Evolutionary conservation across 2,797 vertebrate species (phyloP), one percentile per base, ranked within the genome.

Genomic region (Rhinophrynus dorsalis): DNA sequence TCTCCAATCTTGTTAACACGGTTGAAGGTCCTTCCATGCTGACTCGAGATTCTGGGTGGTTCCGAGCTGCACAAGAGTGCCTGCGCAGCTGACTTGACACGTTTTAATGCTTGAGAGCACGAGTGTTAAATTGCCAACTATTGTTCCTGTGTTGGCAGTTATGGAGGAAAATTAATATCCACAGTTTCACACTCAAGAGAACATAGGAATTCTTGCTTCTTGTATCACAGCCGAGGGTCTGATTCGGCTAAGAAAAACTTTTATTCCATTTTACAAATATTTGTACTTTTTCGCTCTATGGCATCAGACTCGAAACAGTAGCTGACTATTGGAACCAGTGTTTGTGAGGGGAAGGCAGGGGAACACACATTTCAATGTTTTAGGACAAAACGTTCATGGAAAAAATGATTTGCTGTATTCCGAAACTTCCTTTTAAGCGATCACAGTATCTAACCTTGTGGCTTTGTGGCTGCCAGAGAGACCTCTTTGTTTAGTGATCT

Each of bases 21-120:
- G 54, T 40, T 60, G 24, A 51, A 50, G 69, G 54, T 66, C 44
- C 29, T 24, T 48, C 61, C 35, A 51, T 66, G 69, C 69, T 73
- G 69, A 73, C 54, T 73, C 5, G 33, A 33, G 55, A 61, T 73
- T 73, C 69, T 73, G 69, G 69, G 69, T 73, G 69, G 69, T 37
- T 44, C n/a, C 42, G 32, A 11, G n/a, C 17, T 57, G 9, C 40
- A 51, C 47, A 15, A 45, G 66, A 23, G 44, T 64, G 54, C 24
- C 59, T 7, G 54, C 37, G 29, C 54, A 32, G 55, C 69, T 73
- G 69, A 73, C 54, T 73, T 59, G 69, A 66, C 69, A 59, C 69
- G 61, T 73, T 73, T 60, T 60, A 58, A 51, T 33, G 27, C 52
- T 26, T 26, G 47, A 33, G 33, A 65, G 55, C 55, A n/a, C 23